Percentiles rank a stretch among this genome's conserved stretches.
phyloP scores from a whole-genome alignment of 2,888 invertebrate species.

The Hirtodrosophila cameraria region DNA sequence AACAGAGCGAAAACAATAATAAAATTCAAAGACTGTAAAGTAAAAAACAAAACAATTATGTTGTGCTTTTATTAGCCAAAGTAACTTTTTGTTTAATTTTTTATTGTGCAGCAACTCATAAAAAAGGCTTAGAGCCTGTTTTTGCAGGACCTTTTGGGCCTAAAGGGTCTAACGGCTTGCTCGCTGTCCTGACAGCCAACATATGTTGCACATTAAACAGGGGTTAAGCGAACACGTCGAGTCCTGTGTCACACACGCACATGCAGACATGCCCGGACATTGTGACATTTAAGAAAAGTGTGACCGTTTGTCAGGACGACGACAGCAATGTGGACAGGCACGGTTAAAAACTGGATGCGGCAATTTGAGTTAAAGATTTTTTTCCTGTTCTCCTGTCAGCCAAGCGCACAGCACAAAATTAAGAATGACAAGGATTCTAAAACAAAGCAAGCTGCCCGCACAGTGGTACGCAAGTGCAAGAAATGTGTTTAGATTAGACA shows the following conservation, averaged over 20 bases:
- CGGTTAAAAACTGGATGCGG: conserved; percentile 63
- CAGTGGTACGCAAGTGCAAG: conserved; percentile 29
- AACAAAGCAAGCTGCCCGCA: conserved; percentile 25
- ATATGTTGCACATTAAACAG: conserved; percentile 64
- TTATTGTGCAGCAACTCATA: conserved; percentile 31
- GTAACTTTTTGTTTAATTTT: conserved; percentile 40
- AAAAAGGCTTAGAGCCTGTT: conserved; percentile 42
- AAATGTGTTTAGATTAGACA: background rate
- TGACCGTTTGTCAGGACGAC: conserved; percentile 63
- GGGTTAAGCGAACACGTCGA: conserved; percentile 3
- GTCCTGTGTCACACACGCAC: conserved; percentile 21
- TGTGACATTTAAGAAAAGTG: conserved; percentile 70
- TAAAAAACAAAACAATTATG: conserved; percentile 54
- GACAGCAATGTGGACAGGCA: conserved; percentile 7
- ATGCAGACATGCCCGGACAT: conserved; percentile 45
- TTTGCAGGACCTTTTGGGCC: too few species aligned
- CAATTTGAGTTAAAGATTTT: conserved; percentile 68
- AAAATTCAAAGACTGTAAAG: conserved; percentile 21
- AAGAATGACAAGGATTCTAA: conserved; percentile 70
- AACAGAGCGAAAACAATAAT: conserved; percentile 4
- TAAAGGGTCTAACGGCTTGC: conserved; percentile 17
- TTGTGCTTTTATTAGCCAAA: conserved; percentile 55
- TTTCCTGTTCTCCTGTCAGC: conserved; percentile 38
- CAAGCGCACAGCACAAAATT: conserved; percentile 45
- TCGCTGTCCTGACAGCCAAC: conserved; percentile 51